Evolutionary conservation across 2,113 vertebrate species (phyloP).

Genomic region (Vombatus ursinus): DNA sequence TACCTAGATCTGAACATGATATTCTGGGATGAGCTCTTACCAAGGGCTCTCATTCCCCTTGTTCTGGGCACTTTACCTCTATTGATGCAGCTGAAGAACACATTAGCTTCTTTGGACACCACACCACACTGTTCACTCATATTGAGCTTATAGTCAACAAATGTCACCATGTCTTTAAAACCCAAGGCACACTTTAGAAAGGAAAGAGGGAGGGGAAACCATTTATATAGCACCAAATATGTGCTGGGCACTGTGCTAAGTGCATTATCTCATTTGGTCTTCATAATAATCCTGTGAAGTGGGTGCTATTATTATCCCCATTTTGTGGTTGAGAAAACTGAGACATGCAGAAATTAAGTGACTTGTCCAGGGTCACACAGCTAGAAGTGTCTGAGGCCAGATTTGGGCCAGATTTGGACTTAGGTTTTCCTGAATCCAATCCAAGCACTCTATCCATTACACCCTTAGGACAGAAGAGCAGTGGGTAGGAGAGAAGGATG

Average conservation of each 20-base stretch:
- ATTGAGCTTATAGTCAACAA: background rate
- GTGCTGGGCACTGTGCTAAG: too few species aligned
- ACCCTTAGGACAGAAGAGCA: background rate
- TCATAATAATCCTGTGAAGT: too few species aligned
- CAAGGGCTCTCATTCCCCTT: background rate
- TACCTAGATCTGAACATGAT: background rate
- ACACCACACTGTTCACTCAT: background rate
- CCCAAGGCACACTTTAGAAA: background rate
- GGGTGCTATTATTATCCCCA: too few species aligned
- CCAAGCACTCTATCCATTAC: background rate
- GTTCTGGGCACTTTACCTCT: background rate
- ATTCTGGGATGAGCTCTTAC: background rate
- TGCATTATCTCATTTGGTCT: too few species aligned
- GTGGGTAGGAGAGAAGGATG: background rate
- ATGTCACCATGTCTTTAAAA: background rate
- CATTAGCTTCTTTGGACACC: background rate
- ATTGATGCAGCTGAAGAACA: too few species aligned
- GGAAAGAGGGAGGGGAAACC: background rate
- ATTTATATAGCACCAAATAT: background rate
- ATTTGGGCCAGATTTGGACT: background rate
- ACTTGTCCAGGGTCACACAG: background rate
- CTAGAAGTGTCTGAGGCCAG: background rate
- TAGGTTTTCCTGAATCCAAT: background rate
- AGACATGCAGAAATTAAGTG: background rate
- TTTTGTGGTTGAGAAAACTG: background rate